Base-by-base conservation (phyloP, 2,888 invertebrate species). In the Dolomedes plantarius region DNA sequence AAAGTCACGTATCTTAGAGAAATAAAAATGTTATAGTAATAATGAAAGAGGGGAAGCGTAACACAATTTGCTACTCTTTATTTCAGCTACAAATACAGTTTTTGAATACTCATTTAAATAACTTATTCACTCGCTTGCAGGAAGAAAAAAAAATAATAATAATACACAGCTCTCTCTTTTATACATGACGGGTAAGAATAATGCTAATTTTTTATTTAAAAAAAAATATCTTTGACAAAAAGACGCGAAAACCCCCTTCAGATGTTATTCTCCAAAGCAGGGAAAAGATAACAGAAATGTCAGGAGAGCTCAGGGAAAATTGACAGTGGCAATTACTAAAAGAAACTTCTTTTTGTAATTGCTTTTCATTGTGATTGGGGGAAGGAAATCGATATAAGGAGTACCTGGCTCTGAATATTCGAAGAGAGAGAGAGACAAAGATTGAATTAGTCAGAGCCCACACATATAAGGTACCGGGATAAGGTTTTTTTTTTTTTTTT, bases 301-400 rank as follows among this genome's bases (percentile, higher is more conserved):
- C 56, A 56, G 56, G 23, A 56, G 56, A 56, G 56, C 56, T 5
- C 23, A 56, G 23, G 16, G 11, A 23, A 56, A 56, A 56, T 56
- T 56, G 56, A 56, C 56, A 56, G 11, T 19, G 56, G 1, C 56
- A 56, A 56, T 56, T 56, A 56, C 56, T 56, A 56, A 56, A 56
- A 56, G 23, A 56, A 56, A 56, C 23, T 56, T 56, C 23, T 23
- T 56, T 56, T 56, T 56, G 56, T 56, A 56, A 56, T 56, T 56
- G 56, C 56, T 56, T 23, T 23, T 56, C 56, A 56, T 56, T 56
- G 56, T 56, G 56, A 56, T 56, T 19, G 56, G 23, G 16, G 2
- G 23, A 23, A 5, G n/a, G 16, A 11, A 23, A 56, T 23, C 19
- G 23, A 56, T 56, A 19, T 23, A 23, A 56, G 56, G 23, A 23